phyloP scores from a whole-genome alignment of 2,797 vertebrate genomes.

The Aselliscus stoliczkanus region DNA sequence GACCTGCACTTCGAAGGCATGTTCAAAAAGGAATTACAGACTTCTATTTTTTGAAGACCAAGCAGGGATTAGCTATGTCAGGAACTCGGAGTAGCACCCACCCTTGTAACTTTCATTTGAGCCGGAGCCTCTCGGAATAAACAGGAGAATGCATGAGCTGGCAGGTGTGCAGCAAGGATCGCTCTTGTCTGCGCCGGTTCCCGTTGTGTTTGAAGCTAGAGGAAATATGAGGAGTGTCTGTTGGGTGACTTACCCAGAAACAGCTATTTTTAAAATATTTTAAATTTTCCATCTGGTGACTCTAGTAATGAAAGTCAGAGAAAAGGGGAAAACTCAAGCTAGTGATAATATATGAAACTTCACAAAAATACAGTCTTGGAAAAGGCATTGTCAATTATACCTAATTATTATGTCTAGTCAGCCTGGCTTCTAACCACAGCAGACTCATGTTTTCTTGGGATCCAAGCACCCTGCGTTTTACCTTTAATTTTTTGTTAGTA shows the following conservation, averaged over 20 bases:
- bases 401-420: conserved; percentile 15
- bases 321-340: conserved; percentile 34
- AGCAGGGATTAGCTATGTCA: conserved; percentile 27
- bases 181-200: conserved; percentile 47
- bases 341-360: conserved; percentile 17
- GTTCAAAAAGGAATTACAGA: conserved; percentile 97
- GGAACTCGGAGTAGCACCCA: not conserved
- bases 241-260: not conserved
- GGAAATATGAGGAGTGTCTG: not conserved
- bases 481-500: conserved; percentile 48
- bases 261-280: not conserved
- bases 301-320: conserved; percentile 37
- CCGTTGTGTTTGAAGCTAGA: conserved; percentile 37
- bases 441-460: conserved; percentile 39
- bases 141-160: conserved; percentile 47
- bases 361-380: not conserved
- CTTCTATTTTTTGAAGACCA: conserved; percentile 91
- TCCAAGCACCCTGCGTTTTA: conserved; percentile 40
- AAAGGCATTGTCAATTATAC: not conserved
- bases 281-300: conserved; percentile 11
- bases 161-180: conserved; percentile 14
- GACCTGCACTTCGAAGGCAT: conserved; percentile 97
- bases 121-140: conserved; percentile 49
- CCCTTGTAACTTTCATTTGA: conserved; percentile 50
- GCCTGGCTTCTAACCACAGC: conserved; percentile 37